These are phyloP conservation scores for Taeniopygia guttata DNA, from an alignment of 2,797 vertebrate genomes.

Conservation along the genomic window DNA sequence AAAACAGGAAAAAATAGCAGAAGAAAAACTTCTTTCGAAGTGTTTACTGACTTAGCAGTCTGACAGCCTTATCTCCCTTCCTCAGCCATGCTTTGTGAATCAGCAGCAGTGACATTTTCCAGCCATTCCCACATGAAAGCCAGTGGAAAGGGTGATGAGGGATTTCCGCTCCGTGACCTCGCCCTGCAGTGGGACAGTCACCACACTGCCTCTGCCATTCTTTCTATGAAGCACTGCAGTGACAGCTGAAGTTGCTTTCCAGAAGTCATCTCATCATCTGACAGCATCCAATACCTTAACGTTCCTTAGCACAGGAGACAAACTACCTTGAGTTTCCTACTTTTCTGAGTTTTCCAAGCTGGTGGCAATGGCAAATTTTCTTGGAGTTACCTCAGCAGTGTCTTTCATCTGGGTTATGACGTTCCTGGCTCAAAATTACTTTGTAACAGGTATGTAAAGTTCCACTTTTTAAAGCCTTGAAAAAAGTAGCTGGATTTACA, in stretches of 20 bases:
- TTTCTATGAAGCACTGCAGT: conserved; percentile 41
- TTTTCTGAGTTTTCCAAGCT: not conserved
- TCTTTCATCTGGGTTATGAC: conserved; percentile 13
- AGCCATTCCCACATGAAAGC: conserved; percentile 57
- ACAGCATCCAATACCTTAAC: not conserved
- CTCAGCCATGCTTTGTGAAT: conserved; percentile 74
- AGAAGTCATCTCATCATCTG: conserved; percentile 10
- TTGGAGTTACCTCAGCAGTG: conserved; percentile 19
- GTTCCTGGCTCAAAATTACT: conserved; percentile 8
- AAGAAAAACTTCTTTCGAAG: not conserved
- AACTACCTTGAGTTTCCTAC: not conserved
- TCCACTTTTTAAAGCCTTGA: not conserved
- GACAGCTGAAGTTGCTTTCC: conserved; percentile 11
- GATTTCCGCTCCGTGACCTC: conserved; percentile 75
- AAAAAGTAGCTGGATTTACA: not conserved
- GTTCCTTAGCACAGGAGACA: not conserved
- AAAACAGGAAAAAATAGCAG: conserved; percentile 47
- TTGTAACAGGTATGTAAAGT: conserved; percentile 62
- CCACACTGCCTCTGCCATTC: not conserved
- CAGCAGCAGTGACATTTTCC: conserved; percentile 79
- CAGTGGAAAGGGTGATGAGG: conserved; percentile 33
- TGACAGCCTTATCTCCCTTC: conserved; percentile 74
- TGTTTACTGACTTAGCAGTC: conserved; percentile 56
- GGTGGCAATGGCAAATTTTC: conserved; percentile 39
- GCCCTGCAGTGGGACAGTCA: conserved; percentile 54